phyloP scores from a whole-genome alignment of 2,888 invertebrate species.

The Labia minor region DNA sequence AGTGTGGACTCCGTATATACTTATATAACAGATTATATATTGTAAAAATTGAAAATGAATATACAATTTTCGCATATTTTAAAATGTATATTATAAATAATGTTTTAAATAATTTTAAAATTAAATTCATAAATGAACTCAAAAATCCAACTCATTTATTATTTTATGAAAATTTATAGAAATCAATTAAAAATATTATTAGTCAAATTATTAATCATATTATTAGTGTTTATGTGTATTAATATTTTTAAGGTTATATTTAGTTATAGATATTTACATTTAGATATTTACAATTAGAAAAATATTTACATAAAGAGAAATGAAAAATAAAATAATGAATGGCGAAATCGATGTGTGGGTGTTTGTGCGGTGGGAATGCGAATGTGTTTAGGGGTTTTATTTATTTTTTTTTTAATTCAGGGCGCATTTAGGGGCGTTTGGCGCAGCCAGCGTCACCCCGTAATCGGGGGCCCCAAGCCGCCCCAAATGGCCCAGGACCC shows the following conservation, averaged over 20 bases:
- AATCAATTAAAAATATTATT: too few species aligned
- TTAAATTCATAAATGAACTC: too few species aligned
- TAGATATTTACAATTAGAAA: neutral
- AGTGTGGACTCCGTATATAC: too few species aligned
- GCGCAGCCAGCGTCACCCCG: slow-evolving; percentile 2
- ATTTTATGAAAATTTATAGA: too few species aligned
- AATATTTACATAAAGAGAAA: neutral
- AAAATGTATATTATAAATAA: too few species aligned
- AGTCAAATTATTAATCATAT: neutral
- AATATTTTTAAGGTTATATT: neutral
- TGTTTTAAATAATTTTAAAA: too few species aligned
- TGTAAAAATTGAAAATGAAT: too few species aligned
- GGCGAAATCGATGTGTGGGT: neutral
- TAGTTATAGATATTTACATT: neutral
- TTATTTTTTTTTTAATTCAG: too few species aligned
- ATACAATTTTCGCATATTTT: too few species aligned
- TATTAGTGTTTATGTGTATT: neutral
- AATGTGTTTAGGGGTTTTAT: neutral
- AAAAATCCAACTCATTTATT: too few species aligned
- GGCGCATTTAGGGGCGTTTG: slow-evolving; percentile 13
- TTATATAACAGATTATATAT: too few species aligned
- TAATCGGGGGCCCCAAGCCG: neutral
- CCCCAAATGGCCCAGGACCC: slow-evolving; percentile 13
- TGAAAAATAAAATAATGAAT: slow-evolving; percentile 13
- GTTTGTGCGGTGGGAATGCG: neutral